phyloP scores from a whole-genome alignment of 2,888 invertebrate species.

The Strigamia transsilvanica region DNA sequence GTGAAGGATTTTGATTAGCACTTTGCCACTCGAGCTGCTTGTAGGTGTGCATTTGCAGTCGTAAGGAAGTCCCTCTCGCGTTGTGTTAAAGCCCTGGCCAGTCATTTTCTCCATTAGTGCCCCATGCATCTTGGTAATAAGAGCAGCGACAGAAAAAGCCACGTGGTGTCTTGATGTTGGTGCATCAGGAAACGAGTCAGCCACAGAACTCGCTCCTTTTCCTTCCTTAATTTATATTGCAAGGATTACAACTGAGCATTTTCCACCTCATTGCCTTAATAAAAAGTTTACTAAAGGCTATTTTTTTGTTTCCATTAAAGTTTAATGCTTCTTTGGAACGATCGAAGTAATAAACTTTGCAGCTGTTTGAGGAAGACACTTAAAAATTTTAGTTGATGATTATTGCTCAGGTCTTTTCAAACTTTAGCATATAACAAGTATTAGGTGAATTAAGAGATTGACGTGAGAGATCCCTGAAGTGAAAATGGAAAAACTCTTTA shows the following conservation, averaged over 20 bases:
- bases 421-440: no score
- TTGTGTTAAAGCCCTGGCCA: conserved; percentile 49
- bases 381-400: background rate
- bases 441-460: background rate
- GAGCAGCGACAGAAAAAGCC: conserved; percentile 48
- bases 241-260: conserved; percentile 43
- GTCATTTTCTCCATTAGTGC: conserved; percentile 45
- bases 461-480: background rate
- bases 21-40: conserved; percentile 48
- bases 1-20: conserved; percentile 49
- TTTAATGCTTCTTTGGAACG: conserved; percentile 5
- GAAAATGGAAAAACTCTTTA: background rate
- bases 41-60: conserved; percentile 49
- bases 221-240: conserved; percentile 48
- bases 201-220: conserved; percentile 43
- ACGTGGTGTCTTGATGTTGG: conserved; percentile 47
- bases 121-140: conserved; percentile 48
- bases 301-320: conserved; percentile 33
- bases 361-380: background rate
- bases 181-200: conserved; percentile 49
- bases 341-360: background rate
- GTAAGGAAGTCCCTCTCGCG: conserved; percentile 49
- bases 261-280: conserved; percentile 49
- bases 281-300: conserved; percentile 43
- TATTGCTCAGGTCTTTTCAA: background rate